Evolutionary conservation across 2,113 vertebrate species (phyloP).

Genomic region (Terrapene triunguis): DNA sequence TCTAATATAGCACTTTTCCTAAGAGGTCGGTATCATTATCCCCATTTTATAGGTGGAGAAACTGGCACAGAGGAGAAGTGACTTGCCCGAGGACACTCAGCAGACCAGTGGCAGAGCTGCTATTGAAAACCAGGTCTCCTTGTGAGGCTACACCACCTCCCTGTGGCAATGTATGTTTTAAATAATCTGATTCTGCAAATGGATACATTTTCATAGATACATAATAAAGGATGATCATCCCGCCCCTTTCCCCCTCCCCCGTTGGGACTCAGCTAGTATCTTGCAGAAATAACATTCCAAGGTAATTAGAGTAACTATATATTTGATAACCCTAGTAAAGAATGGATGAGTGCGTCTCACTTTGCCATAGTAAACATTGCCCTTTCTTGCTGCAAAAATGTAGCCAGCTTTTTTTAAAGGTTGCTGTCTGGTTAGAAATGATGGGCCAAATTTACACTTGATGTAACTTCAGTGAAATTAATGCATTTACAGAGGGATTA

Average conservation of each 20-base stretch:
- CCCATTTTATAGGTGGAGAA: not conserved
- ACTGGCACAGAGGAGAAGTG: not conserved
- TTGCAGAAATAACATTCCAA: not conserved
- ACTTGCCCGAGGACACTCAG: not conserved
- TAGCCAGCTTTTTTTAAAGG: not conserved
- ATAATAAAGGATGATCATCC: not conserved
- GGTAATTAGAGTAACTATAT: not conserved
- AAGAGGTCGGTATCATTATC: not conserved
- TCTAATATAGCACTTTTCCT: not conserved
- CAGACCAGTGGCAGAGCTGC: not conserved
- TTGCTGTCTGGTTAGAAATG: not conserved
- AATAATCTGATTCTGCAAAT: not conserved
- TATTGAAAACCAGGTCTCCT: not conserved
- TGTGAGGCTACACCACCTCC: not conserved
- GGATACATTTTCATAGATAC: not conserved
- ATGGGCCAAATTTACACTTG: not conserved
- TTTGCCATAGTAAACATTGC: not conserved
- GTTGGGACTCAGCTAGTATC: fast-evolving
- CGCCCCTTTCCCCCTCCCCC: not conserved
- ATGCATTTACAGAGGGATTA: not conserved
- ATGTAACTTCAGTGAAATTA: not conserved
- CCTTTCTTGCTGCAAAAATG: not conserved
- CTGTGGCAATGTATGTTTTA: fast-evolving
- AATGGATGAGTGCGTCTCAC: not conserved
- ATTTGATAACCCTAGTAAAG: not conserved